Evolutionary conservation across 1,140 invertebrate genomes (phyloP).

Genomic region (Diploscapter pachys): DNA sequence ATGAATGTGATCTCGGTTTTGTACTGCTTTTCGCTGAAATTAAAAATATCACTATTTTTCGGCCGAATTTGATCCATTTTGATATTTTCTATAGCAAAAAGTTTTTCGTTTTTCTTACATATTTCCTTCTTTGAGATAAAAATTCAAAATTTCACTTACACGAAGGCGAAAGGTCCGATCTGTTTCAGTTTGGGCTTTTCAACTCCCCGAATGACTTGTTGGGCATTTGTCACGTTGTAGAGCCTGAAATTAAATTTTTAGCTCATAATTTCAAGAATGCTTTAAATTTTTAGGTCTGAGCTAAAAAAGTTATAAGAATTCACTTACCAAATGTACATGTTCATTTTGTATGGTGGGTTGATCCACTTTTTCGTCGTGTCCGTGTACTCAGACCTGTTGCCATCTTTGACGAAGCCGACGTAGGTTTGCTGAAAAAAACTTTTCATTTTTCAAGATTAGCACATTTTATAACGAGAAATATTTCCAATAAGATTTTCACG

Average conservation of each 20-base stretch:
- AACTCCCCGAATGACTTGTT: conserved; percentile 41
- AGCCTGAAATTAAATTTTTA: too few species aligned
- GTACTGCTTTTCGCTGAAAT: conserved; percentile 43
- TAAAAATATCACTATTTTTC: background rate
- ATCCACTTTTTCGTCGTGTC: conserved; percentile 40
- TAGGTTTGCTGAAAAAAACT: conserved; percentile 25
- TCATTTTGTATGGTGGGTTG: conserved; percentile 42
- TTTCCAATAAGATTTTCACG: too few species aligned
- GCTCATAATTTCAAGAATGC: too few species aligned
- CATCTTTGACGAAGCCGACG: conserved; percentile 29
- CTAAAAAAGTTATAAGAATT: conserved; percentile 12
- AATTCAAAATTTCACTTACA: conserved; percentile 25
- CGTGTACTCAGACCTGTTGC: conserved; percentile 34
- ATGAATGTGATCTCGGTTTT: conserved; percentile 35
- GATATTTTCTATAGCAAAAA: conserved; percentile 7
- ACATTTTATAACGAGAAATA: too few species aligned
- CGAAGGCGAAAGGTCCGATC: conserved; percentile 54
- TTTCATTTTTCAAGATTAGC: background rate
- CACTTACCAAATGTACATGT: conserved; percentile 37
- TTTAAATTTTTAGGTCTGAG: conserved; percentile 16
- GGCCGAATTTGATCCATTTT: background rate
- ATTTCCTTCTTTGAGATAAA: background rate
- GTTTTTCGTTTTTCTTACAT: background rate
- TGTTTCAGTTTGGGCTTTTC: conserved; percentile 45
- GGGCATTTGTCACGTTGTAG: conserved; percentile 39